These are phyloP conservation scores for Agriopis aurantiaria DNA, from an alignment of 2,888 invertebrate species.

Conservation along the genomic window DNA sequence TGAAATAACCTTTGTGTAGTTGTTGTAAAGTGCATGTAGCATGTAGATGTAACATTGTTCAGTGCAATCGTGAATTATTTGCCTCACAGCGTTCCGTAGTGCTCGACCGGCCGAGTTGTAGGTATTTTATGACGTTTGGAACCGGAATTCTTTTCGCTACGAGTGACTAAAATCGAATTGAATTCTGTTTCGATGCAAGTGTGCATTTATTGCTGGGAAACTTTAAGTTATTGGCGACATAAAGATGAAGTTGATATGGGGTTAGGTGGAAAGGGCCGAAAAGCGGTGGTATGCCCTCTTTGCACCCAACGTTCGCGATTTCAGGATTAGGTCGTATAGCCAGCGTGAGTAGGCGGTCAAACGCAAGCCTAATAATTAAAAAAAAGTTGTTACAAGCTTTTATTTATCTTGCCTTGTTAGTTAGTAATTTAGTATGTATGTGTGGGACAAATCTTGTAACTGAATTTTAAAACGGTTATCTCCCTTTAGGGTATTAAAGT, in stretches of 20 bases:
- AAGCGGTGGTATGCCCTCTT: too few relatives aligned
- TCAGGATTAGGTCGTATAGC: too few relatives aligned
- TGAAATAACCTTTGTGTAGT: conserved; percentile 26
- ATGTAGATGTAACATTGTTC: conserved; percentile 50
- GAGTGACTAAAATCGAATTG: conserved; percentile 64
- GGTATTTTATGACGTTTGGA: conserved; percentile 66
- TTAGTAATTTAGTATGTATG: too few relatives aligned
- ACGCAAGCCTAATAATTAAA: too few relatives aligned
- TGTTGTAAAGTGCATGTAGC: conserved; percentile 23
- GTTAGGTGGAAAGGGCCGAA: background rate
- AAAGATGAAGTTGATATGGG: background rate
- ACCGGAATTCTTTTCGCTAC: conserved; percentile 63
- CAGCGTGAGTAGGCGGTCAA: too few relatives aligned
- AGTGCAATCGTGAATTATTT: conserved; percentile 67
- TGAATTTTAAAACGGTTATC: too few relatives aligned
- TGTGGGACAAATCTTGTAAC: too few relatives aligned
- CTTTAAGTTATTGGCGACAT: background rate
- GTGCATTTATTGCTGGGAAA: conserved; percentile 12
- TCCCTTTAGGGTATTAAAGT: too few relatives aligned
- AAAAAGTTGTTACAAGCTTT: too few relatives aligned
- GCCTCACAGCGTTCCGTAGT: conserved; percentile 63
- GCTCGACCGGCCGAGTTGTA: conserved; percentile 55
- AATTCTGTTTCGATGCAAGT: conserved; percentile 57
- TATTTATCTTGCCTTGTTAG: too few relatives aligned
- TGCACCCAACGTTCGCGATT: too few relatives aligned